Conservation (phyloP, 92 coral and sea anemone species). For the Epizoanthus fatuus region DNA sequence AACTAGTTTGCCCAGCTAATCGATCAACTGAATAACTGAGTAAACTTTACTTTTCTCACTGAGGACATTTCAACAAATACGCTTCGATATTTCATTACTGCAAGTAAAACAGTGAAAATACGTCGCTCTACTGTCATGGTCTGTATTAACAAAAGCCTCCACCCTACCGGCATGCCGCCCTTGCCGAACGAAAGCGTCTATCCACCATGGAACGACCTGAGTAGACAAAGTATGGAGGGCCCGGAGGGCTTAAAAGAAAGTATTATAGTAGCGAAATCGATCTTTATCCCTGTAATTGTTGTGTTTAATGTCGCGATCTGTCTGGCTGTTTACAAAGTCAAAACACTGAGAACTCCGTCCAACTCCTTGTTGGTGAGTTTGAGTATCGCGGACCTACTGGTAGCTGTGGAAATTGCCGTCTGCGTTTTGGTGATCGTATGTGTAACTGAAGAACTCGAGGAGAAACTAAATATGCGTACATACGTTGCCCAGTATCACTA, state of each 20-base stretch:
- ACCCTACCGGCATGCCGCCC: no score
- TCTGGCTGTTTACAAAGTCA: conserved; percentile 9
- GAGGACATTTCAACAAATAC: no score
- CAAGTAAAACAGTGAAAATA: no score
- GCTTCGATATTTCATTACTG: no score
- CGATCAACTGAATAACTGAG: no score
- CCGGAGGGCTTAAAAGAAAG: neutral
- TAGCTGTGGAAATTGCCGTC: neutral
- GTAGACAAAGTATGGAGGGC: no score
- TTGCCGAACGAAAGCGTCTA: no score
- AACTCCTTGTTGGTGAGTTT: neutral
- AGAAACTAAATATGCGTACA: neutral
- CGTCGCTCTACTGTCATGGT: no score
- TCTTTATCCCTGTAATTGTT: neutral
- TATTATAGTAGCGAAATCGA: neutral
- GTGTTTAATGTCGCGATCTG: conserved; percentile 10
- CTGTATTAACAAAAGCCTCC: no score
- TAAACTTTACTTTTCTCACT: no score
- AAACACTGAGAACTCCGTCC: conserved; percentile 1
- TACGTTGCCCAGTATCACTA: conserved; percentile 35
- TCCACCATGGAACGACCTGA: no score
- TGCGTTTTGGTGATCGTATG: neutral
- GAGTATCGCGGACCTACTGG: neutral
- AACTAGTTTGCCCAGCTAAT: no score
- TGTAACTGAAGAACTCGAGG: neutral